Percentiles rank a stretch among this genome's conserved stretches.
phyloP scores from a whole-genome alignment of 2,888 invertebrate species.

The Leucoptera coffeella region DNA sequence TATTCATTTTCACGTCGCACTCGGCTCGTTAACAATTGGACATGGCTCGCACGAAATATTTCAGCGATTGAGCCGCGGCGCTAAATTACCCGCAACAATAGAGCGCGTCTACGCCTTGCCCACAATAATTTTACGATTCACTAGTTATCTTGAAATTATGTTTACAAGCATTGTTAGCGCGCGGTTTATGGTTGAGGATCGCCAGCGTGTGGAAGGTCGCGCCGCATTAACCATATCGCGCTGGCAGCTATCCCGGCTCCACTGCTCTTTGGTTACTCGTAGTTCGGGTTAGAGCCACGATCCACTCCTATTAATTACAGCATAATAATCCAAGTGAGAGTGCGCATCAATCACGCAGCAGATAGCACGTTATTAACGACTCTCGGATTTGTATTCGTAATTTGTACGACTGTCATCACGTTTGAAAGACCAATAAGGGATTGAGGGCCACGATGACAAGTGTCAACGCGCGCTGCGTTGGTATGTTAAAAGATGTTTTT shows the following conservation, averaged over 20 bases:
- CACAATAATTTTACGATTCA: slow-evolving; percentile 37
- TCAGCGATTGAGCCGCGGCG: slow-evolving; percentile 38
- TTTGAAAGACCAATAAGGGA: slow-evolving; percentile 55
- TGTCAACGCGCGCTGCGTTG: slow-evolving; percentile 42
- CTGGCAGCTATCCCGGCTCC: no score
- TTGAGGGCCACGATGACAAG: slow-evolving; percentile 49
- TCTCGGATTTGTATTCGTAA: slow-evolving; percentile 49
- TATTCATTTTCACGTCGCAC: slow-evolving; percentile 49
- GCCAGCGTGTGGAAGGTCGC: no score
- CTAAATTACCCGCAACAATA: slow-evolving; percentile 49
- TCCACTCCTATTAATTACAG: no score
- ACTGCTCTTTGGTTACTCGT: no score
- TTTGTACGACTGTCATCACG: slow-evolving; percentile 55
- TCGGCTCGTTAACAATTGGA: slow-evolving; percentile 52
- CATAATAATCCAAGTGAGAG: slow-evolving; percentile 26
- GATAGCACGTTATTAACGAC: slow-evolving; percentile 47
- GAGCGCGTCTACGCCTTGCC: slow-evolving; percentile 9
- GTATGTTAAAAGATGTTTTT: slow-evolving; percentile 49
- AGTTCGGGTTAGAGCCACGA: no score
- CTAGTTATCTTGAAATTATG: slow-evolving; percentile 44
- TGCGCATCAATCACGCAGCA: slow-evolving; percentile 41
- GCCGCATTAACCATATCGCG: no score
- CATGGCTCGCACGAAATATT: slow-evolving; percentile 52
- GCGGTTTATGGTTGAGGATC: no score
- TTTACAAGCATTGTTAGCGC: slow-evolving; percentile 12